phyloP scores from a whole-genome alignment of 2,113 vertebrate genomes.

The Rhadina sibilatrix region DNA sequence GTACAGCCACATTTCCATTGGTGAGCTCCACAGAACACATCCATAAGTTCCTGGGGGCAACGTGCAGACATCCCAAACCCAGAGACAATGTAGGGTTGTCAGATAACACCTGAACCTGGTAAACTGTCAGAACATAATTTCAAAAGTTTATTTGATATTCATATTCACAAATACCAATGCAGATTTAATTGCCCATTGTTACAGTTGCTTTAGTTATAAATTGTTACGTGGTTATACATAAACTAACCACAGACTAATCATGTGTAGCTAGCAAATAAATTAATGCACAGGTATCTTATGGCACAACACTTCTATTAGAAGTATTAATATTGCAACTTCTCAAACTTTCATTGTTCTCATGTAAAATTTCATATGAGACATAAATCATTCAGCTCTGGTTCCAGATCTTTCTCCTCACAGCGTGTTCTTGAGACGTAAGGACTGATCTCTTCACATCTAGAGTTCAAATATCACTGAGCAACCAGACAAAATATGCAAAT shows the following conservation, averaged over 20 bases:
- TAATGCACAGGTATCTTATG: neutral
- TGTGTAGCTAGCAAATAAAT: neutral
- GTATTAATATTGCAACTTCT: neutral
- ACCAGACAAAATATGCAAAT: neutral
- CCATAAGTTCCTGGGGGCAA: neutral
- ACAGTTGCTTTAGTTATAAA: neutral
- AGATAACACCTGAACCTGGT: neutral
- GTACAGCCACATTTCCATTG: neutral
- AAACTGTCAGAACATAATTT: neutral
- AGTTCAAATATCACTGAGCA: neutral
- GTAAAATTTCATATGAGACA: neutral
- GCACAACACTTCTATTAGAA: neutral
- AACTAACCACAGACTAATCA: neutral
- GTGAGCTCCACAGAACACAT: neutral
- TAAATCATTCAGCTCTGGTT: neutral
- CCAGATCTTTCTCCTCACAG: neutral
- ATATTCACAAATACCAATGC: neutral
- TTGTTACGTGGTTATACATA: neutral
- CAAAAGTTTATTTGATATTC: neutral
- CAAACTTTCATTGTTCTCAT: neutral
- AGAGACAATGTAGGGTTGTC: neutral
- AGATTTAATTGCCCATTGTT: neutral
- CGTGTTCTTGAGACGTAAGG: neutral
- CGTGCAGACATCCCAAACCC: rapidly evolving
- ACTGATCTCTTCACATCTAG: neutral